Conservation (phyloP, 2,888 invertebrate genomes). For the Drosophila borborema region DNA sequence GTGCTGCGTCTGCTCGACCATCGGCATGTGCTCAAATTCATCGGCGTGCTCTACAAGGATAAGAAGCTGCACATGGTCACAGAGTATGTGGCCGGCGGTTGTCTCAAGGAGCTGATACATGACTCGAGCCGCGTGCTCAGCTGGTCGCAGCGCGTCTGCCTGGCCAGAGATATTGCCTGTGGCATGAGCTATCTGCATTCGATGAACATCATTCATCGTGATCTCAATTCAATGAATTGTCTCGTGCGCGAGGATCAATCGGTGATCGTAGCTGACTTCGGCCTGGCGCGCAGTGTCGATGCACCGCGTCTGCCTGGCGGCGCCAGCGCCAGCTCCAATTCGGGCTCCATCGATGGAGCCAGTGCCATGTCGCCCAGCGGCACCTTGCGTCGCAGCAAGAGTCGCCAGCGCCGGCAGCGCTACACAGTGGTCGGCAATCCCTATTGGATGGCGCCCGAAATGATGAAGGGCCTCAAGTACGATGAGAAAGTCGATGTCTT, state of each 20-base stretch:
- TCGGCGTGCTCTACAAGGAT: conserved; percentile 97
- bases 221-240: conserved; percentile 98
- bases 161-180: conserved; percentile 96
- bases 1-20: conserved; percentile 95
- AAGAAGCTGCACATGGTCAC: conserved; percentile 96
- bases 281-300: conserved; percentile 92
- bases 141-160: conserved; percentile 93
- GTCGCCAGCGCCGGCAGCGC: conserved; percentile 91
- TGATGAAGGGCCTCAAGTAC: conserved; percentile 98
- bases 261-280: conserved; percentile 98
- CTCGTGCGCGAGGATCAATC: conserved; percentile 95
- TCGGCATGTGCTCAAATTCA: conserved; percentile 95
- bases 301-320: conserved; percentile 71
- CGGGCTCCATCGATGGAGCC: conserved; percentile 19
- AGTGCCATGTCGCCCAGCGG: conserved; percentile 80
- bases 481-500: conserved; percentile 98
- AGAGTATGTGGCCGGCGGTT: conserved; percentile 96
- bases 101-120: conserved; percentile 93
- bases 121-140: conserved; percentile 89
- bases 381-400: conserved; percentile 86
- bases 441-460: conserved; percentile 99
- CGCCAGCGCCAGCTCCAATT: conserved; percentile 11
- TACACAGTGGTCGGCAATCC: conserved; percentile 99
- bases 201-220: conserved; percentile 97
- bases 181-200: conserved; percentile 98